Conservation (phyloP, 2,113 vertebrate species). For the Poicephalus gulielmi region DNA sequence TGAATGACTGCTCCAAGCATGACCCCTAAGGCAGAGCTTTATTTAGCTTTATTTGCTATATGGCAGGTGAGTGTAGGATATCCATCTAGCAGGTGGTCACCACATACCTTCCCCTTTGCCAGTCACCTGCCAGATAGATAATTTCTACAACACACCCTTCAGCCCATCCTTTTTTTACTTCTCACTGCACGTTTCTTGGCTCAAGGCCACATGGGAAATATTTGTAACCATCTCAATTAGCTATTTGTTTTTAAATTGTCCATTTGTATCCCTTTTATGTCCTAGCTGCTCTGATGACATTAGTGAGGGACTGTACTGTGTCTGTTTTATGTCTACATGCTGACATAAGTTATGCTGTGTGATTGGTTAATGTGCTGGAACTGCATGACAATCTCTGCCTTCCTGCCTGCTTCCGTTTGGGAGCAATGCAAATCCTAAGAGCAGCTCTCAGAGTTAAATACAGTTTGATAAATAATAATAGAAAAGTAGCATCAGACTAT, state of each 20-base stretch:
- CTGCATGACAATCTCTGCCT: neutral
- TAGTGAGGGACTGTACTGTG: constrained; percentile 21
- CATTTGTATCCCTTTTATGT: constrained; percentile 58
- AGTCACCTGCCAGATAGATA: neutral
- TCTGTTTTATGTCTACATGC: constrained; percentile 16
- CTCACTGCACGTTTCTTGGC: neutral
- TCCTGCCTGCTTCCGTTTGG: constrained; percentile 42
- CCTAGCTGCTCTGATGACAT: constrained; percentile 18
- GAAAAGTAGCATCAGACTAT: constrained; percentile 45
- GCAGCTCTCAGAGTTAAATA: constrained; percentile 63
- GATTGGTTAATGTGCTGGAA: constrained; percentile 53
- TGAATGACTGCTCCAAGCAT: accelerated
- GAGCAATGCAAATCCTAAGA: constrained; percentile 23
- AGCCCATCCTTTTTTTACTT: neutral
- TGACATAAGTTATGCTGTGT: constrained; percentile 29
- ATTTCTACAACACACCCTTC: neutral
- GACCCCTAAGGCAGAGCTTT: neutral
- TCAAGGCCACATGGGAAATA: neutral
- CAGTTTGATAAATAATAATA: constrained; percentile 70
- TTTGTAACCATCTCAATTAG: constrained; percentile 50
- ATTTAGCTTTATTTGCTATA: neutral
- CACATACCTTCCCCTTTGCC: accelerated
- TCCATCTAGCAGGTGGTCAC: neutral
- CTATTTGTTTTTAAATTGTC: constrained; percentile 55
- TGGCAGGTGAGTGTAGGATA: neutral